These are phyloP conservation scores for Electrona antarctica DNA, from an alignment of 2,113 vertebrate genomes.

Conservation along the genomic window DNA sequence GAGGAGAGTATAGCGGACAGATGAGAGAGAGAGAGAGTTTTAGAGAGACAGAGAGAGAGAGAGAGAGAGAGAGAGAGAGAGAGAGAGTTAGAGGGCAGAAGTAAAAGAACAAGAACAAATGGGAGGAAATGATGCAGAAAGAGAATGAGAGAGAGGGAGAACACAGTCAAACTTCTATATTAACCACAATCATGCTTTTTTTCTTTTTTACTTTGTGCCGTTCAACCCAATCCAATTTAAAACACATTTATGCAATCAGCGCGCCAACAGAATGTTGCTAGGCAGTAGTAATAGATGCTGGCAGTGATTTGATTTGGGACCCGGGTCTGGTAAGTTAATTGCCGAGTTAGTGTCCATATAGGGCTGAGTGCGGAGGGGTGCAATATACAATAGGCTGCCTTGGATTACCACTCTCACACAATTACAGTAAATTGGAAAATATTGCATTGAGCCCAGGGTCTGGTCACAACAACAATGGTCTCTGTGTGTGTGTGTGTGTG, in stretches of 20 bases:
- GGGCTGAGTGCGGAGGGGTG: slow-evolving; percentile 59
- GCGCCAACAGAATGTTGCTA: slow-evolving; percentile 69
- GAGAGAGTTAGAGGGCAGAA: slow-evolving; percentile 60
- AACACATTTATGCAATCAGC: slow-evolving; percentile 62
- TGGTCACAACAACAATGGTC: slow-evolving; percentile 60
- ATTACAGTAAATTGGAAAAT: slow-evolving; percentile 82
- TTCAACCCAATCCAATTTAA: slow-evolving; percentile 60
- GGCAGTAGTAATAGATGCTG: slow-evolving; percentile 75
- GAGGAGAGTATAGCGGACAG: slow-evolving; percentile 53
- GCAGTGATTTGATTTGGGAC: slow-evolving; percentile 77
- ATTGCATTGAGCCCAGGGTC: slow-evolving; percentile 75
- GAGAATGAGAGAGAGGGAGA: slow-evolving; percentile 19
- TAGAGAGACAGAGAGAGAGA: background rate
- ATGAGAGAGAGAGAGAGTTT: slow-evolving; percentile 56
- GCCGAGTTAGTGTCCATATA: slow-evolving; percentile 74
- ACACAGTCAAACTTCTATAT: slow-evolving; percentile 41
- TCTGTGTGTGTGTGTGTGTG: slow-evolving; percentile 26
- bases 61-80: background rate
- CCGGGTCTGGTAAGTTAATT: slow-evolving; percentile 77
- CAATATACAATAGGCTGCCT: slow-evolving; percentile 74
- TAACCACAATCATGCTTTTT: slow-evolving; percentile 51
- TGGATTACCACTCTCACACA: slow-evolving; percentile 78
- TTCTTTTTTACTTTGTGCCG: slow-evolving; percentile 28
- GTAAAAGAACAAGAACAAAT: background rate
- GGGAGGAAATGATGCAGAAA: slow-evolving; percentile 3